Base-by-base conservation (phyloP, 2,113 vertebrate genomes). In the Semicossyphus pulcher region DNA sequence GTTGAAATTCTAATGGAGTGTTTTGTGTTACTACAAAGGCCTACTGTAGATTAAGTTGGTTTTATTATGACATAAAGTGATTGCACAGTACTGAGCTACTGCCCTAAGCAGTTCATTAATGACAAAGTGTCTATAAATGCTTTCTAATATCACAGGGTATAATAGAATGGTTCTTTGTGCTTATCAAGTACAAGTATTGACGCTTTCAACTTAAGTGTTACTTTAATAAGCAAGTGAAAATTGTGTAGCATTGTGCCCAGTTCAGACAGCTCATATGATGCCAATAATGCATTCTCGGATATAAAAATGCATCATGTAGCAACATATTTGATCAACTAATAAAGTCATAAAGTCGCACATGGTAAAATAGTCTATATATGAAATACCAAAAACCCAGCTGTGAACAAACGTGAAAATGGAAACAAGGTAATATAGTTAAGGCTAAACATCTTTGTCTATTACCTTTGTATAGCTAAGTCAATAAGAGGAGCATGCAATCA, bases 401-500 rank as follows among this genome's bases (percentile, higher is more conserved):
- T 80, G 79, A 88, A 89, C 82, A 90, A 93, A 93, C 56, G 87
- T 85, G 94, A 89, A 94, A 91, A 94, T 93, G 94, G 86, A 91
- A 84, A 92, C 89, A 94, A 95, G 92, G 93, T 94, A 94, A 93
- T 95, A 93, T 94, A 89, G 83, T 96, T 96, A 96, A 96, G 95
- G 95, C 91, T 93, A 94, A 95, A 92, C 92, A 93, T 93, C 76
- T 88, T 91, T 81, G 79, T 92, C 90, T 93, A 92, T 91, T 93
- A 92, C 90, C 92, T 93, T 91, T 89, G 79, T 92, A 92, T 92
- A 92, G 86, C 89, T 90, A 94, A 86, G 88, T 91, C 88, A 93
- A 91, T 91, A 94, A 94, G 92, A 90, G 86, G 92, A 95, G 94
- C 96, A 97, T 97, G 97, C 96, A 96, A 91, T 88, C 76, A 93